Evolutionary conservation across 1,140 invertebrate genomes (phyloP).

Genomic region (Ceratosolen solmsi): DNA sequence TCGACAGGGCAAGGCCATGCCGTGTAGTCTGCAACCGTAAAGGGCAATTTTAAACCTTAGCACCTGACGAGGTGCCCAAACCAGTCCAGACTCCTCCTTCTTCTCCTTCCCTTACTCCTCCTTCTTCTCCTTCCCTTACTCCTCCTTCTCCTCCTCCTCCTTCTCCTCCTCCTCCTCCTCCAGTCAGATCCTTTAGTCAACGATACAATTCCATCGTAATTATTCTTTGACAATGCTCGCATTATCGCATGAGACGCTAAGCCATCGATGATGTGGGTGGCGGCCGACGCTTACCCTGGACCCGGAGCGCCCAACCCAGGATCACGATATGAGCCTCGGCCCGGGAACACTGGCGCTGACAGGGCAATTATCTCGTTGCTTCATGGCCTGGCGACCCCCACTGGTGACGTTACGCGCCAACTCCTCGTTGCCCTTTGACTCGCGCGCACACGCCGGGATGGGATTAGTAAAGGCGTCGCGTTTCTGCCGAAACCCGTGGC

Average conservation of each 20-base stretch:
- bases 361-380: constrained; percentile 39
- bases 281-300: too few species aligned
- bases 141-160: too few species aligned
- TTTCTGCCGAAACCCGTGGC: neutral
- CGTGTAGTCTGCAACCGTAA: neutral
- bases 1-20: too few species aligned
- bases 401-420: neutral
- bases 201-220: too few species aligned
- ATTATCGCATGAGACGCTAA: constrained; percentile 41
- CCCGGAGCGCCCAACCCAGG: neutral
- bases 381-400: neutral
- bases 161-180: too few species aligned
- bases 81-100: too few species aligned
- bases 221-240: constrained; percentile 22
- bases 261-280: neutral
- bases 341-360: constrained; percentile 36
- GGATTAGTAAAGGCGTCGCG: too few species aligned
- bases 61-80: too few species aligned
- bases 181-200: too few species aligned
- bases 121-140: too few species aligned
- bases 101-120: too few species aligned
- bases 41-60: neutral
- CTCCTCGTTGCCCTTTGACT: constrained; percentile 11
- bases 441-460: neutral
- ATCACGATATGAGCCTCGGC: constrained; percentile 23